A percentile compares a stretch with the other conserved stretches of the same genome.
phyloP scores from a whole-genome alignment of 2,888 invertebrate species.

The Caenorhabditis sulstoni region DNA sequence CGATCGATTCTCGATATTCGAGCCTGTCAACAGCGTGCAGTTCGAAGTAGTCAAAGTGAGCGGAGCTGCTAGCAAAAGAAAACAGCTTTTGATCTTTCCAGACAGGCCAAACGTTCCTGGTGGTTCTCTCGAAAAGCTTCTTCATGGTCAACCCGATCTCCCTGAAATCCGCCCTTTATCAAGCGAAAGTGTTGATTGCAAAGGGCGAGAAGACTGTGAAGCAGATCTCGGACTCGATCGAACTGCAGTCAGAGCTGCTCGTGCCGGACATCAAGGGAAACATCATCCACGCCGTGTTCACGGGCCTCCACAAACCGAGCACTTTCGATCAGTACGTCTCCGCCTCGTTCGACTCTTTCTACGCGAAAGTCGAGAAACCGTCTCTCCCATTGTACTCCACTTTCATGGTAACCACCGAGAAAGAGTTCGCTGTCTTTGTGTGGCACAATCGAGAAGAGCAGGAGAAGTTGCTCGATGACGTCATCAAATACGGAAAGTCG shows the following conservation, averaged over 20 bases:
- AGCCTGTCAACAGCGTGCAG: conserved; percentile 65
- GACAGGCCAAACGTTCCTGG: conserved; percentile 68
- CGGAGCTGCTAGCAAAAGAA: neutral
- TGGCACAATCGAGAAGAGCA: conserved; percentile 69
- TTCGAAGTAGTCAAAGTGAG: conserved; percentile 67
- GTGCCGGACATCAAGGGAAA: conserved; percentile 60
- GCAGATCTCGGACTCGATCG: conserved; percentile 69
- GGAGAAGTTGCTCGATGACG: conserved; percentile 55
- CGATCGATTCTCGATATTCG: conserved; percentile 69
- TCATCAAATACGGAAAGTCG: conserved; percentile 59
- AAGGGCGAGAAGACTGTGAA: conserved; percentile 66
- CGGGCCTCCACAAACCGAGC: conserved; percentile 65
- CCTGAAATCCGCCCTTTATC: conserved; percentile 66
- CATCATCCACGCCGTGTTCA: conserved; percentile 65
- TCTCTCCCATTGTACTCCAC: conserved; percentile 69
- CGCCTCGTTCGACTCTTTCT: conserved; percentile 64
- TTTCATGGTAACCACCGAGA: conserved; percentile 67
- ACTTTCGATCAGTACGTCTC: conserved; percentile 71
- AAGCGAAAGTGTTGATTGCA: conserved; percentile 70
- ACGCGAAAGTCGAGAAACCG: conserved; percentile 65
- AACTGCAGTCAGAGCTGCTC: conserved; percentile 67
- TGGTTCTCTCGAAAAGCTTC: conserved; percentile 60
- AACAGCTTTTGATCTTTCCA: conserved; percentile 34
- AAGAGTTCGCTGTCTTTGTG: conserved; percentile 70
- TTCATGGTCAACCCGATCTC: conserved; percentile 69